phyloP scores from a whole-genome alignment of 2,113 vertebrate species.

The Todiramphus saurophagus region DNA sequence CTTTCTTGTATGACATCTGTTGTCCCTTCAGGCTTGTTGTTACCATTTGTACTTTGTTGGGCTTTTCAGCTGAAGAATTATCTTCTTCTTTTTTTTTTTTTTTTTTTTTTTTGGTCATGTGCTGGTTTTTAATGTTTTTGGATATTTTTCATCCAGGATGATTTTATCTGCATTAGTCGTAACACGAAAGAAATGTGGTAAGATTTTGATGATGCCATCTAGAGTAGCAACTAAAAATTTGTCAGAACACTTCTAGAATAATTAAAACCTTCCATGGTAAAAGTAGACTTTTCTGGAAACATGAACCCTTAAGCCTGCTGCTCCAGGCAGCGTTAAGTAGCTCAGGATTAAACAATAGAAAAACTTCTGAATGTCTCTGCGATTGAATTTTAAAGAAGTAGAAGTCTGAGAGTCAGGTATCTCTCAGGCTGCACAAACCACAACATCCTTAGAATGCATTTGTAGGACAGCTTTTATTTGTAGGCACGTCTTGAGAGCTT shows the following conservation, averaged over 20 bases:
- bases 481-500: not conserved
- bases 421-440: not conserved
- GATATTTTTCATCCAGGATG: not conserved
- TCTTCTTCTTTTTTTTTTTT: too few species aligned
- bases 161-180: not conserved
- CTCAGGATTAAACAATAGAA: not conserved
- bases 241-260: not conserved
- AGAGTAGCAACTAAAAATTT: not conserved
- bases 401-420: not conserved
- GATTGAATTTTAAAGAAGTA: not conserved
- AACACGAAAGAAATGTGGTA: not conserved
- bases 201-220: not conserved
- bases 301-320: not conserved
- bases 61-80: not conserved
- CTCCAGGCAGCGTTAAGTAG: not conserved
- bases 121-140: not conserved
- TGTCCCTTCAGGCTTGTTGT: not conserved
- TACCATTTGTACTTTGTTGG: not conserved
- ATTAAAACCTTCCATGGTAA: not conserved
- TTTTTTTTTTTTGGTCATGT: not conserved
- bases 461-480: not conserved
- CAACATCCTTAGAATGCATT: not conserved
- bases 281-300: constrained; percentile 9
- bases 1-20: not conserved
- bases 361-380: not conserved